A percentile compares a stretch with the other conserved stretches of the same genome.
phyloP scores from a whole-genome alignment of 2,888 invertebrate species.

The Campoplex capitator region DNA sequence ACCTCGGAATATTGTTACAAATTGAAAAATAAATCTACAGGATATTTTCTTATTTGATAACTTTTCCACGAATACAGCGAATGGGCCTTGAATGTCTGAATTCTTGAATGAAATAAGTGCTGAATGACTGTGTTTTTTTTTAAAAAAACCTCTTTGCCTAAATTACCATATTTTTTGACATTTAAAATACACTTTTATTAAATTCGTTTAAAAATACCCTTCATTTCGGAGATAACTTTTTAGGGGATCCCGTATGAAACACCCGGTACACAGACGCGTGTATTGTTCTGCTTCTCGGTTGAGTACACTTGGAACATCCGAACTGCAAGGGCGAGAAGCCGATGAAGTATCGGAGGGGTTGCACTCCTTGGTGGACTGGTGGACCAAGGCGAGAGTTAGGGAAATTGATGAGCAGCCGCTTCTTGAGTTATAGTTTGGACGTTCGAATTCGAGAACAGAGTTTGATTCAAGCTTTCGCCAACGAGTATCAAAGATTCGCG shows the following conservation, averaged over 20 bases:
- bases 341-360: constrained; percentile 33
- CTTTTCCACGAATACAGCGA: not conserved
- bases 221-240: not conserved
- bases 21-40: constrained; percentile 10
- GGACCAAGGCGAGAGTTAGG: constrained; percentile 68
- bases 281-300: constrained; percentile 22
- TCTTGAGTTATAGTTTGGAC: constrained; percentile 77
- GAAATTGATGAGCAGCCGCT: constrained; percentile 79
- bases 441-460: constrained; percentile 32
- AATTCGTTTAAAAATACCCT: no score
- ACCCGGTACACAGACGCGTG: not conserved
- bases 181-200: no score
- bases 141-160: no score
- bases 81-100: not conserved
- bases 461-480: not conserved
- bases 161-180: no score
- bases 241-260: not conserved
- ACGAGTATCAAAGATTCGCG: constrained; percentile 45
- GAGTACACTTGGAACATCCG: constrained; percentile 6
- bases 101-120: no score
- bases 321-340: constrained; percentile 46
- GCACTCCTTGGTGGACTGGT: constrained; percentile 21
- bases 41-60: not conserved
- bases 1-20: constrained; percentile 37
- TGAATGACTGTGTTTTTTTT: no score